Evolutionary conservation across 2,888 invertebrate species (phyloP).

Genomic region (Catotricha subobsoleta): DNA sequence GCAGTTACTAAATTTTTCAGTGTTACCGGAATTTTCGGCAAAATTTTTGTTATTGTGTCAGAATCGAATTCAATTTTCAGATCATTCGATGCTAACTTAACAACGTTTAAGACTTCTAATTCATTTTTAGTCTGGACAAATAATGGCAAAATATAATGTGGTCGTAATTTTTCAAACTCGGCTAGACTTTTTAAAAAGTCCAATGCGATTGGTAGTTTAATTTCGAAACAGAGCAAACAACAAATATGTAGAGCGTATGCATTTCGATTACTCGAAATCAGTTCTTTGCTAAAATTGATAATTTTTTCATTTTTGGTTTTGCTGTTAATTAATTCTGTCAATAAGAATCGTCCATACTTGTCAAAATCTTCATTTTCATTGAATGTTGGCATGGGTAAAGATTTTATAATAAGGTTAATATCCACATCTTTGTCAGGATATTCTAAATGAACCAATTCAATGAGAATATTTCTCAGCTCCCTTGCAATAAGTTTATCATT

Average conservation of each 20-base stretch:
- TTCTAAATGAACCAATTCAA: constrained; percentile 34
- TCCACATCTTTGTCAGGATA: constrained; percentile 24
- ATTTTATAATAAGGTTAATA: constrained; percentile 31
- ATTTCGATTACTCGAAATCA: constrained; percentile 20
- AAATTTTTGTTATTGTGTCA: constrained; percentile 39
- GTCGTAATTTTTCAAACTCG: constrained; percentile 23
- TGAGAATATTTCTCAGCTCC: constrained; percentile 27
- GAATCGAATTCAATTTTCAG: too few relatives aligned
- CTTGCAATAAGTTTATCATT: constrained; percentile 18
- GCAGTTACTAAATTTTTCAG: constrained; percentile 18
- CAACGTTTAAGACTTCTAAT: constrained; percentile 22
- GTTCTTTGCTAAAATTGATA: constrained; percentile 19
- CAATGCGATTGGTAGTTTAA: constrained; percentile 14
- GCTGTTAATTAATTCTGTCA: constrained; percentile 40
- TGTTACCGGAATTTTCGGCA: constrained; percentile 30
- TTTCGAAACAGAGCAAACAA: constrained; percentile 34
- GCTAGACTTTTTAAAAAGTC: constrained; percentile 17
- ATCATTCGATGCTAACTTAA: not conserved
- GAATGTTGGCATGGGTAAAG: constrained; percentile 20
- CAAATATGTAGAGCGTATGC: constrained; percentile 31
- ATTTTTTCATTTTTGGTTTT: constrained; percentile 26
- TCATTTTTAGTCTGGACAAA: constrained; percentile 32
- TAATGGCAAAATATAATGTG: constrained; percentile 51
- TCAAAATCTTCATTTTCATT: constrained; percentile 32
- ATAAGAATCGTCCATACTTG: constrained; percentile 35